Base-by-base conservation (phyloP, 2,113 vertebrate genomes). In the Hippocampus zosterae region DNA sequence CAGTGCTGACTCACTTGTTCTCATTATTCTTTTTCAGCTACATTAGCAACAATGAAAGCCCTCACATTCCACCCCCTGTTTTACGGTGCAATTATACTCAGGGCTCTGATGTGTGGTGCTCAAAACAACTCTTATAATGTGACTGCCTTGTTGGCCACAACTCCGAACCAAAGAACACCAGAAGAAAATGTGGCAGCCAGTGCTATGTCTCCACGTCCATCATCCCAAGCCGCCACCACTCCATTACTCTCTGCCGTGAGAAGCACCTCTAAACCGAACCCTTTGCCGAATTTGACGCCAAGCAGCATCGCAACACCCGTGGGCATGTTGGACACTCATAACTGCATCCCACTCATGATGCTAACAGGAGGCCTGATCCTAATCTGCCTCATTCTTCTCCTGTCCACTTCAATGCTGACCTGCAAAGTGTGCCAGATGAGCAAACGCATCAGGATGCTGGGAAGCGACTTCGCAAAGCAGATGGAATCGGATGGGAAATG, bases 361-460 rank as follows among this genome's bases (percentile, higher is more conserved):
- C 19, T 78, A 44, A 8, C 10, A 0, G 78, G 69, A 0, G 69
- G 52, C 18, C 76, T 88, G 71, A 73, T 88, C 23, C 1, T 86
- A 40, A n/a, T 0, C 52, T 74, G 67, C 25, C 0, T 2, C 9
- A 1, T 79, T 27, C 69, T 84, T 25, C 69, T 90, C 44, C 0
- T 82, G 27, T 77, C 29, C 1, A 68, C 53, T 3, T 1, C 79
- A 18, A 0, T 72, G 3, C 19, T 89, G 73, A 4, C 68, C 0
- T 84, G 61, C 0, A 88, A 77, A 66, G 67, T 87, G 41, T 86
- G 80, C 21, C 72, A 69, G 29, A 13, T 84, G 73, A 79, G 27
- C 48, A 65, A 41, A 46, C 63, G 19, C 33, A 10, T 81, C 64
- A 79, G 56, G 33, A 41, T 2, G 5, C 68, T 85, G 68, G 74